A percentile compares a stretch with the other conserved stretches of the same genome.
Conservation (phyloP, 1,140 invertebrate species). For the Pseudomyrmex concolor region DNA sequence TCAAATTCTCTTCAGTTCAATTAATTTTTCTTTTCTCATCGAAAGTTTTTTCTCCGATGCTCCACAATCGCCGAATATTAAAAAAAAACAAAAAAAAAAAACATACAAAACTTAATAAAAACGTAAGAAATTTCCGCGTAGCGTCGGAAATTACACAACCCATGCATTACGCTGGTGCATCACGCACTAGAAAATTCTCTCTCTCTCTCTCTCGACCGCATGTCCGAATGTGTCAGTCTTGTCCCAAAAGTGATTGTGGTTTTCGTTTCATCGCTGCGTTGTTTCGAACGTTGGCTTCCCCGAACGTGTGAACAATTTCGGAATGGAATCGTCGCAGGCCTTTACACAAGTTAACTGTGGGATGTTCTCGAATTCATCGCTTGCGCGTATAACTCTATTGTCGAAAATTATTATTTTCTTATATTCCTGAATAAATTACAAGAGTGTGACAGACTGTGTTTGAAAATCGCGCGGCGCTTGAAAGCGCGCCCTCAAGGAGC, state of each 20-base stretch:
- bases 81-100: not conserved
- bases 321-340: conserved; percentile 45
- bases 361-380: conserved; percentile 35
- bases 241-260: conserved; percentile 70
- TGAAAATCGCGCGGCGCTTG: too few species aligned
- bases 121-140: not conserved
- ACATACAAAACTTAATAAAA: too few species aligned
- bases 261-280: too few species aligned
- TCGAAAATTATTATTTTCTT: conserved; percentile 32
- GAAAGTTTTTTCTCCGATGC: not conserved
- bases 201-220: conserved; percentile 53
- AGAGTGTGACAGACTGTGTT: conserved; percentile 41
- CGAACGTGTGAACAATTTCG: conserved; percentile 15
- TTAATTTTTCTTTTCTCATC: conserved; percentile 2
- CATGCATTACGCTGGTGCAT: conserved; percentile 69
- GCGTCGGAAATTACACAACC: conserved; percentile 45
- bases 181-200: conserved; percentile 48
- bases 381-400: conserved; percentile 60
- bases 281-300: not conserved
- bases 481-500: not conserved
- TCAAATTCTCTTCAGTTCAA: not conserved
- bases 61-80: not conserved
- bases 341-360: conserved; percentile 25
- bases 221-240: conserved; percentile 72
- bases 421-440: conserved; percentile 69